These are phyloP conservation scores for Chymomyza procnemis DNA, from an alignment of 2,888 invertebrate species.

Conservation along the genomic window DNA sequence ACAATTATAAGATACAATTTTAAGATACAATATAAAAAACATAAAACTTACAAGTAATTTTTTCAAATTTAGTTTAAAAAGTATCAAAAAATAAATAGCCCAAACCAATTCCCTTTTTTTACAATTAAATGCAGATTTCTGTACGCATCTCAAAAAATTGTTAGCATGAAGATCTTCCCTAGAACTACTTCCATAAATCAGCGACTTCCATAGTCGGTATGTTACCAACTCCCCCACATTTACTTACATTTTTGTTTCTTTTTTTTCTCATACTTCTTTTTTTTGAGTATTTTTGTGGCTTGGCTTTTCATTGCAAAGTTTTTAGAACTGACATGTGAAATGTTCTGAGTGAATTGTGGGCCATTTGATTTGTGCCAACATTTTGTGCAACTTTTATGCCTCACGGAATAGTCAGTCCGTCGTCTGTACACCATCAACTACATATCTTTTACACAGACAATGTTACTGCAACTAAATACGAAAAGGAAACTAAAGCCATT, in stretches of 20 bases:
- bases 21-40: no score
- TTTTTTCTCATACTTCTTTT: constrained; percentile 55
- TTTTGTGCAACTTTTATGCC: not conserved
- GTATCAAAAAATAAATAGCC: no score
- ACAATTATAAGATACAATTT: no score
- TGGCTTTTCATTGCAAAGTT: constrained; percentile 18
- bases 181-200: not conserved
- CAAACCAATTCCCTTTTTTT: no score
- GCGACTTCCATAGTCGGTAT: not conserved
- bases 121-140: no score
- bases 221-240: not conserved
- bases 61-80: no score
- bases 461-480: not conserved
- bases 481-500: constrained; percentile 61
- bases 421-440: not conserved
- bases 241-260: constrained; percentile 13
- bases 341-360: not conserved
- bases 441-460: not conserved
- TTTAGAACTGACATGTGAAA: not conserved
- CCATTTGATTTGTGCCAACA: not conserved
- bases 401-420: not conserved
- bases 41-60: no score
- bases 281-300: constrained; percentile 39
- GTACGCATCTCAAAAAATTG: no score
- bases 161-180: no score